Conservation (phyloP, 2,888 invertebrate species). For the Trichogramma dendrolimi region DNA sequence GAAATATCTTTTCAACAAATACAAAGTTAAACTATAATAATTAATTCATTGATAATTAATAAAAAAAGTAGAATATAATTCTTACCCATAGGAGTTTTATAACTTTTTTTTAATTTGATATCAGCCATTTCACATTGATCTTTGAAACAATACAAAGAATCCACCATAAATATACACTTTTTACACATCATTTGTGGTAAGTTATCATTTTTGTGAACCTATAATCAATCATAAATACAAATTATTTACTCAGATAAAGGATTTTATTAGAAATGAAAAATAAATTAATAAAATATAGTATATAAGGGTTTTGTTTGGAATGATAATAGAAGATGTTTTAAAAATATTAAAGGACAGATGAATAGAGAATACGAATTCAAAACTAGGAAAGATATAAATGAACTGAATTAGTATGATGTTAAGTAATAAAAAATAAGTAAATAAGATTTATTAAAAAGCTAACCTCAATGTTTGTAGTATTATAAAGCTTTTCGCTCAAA, state of each 20-base stretch:
- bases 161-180: conserved; percentile 34
- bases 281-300: too few relatives aligned
- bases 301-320: background rate
- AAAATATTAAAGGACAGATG: too few relatives aligned
- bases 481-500: conserved; percentile 31
- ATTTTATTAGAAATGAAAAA: too few relatives aligned
- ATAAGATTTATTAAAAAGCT: conserved; percentile 5
- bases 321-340: background rate
- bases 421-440: background rate
- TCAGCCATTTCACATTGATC: conserved; percentile 32
- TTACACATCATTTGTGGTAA: conserved; percentile 35
- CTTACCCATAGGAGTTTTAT: conserved; percentile 2
- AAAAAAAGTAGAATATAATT: background rate
- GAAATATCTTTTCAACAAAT: conserved; percentile 2
- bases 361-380: background rate
- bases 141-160: conserved; percentile 33
- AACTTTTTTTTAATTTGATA: conserved; percentile 23
- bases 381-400: background rate
- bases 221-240: background rate
- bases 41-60: background rate
- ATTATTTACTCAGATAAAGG: too few relatives aligned
- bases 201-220: conserved; percentile 30
- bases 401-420: background rate
- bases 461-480: conserved; percentile 31
- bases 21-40: background rate